These are phyloP conservation scores for Brotogeris chrysoptera DNA, from an alignment of 2,797 vertebrate genomes.

Conservation along the genomic window DNA sequence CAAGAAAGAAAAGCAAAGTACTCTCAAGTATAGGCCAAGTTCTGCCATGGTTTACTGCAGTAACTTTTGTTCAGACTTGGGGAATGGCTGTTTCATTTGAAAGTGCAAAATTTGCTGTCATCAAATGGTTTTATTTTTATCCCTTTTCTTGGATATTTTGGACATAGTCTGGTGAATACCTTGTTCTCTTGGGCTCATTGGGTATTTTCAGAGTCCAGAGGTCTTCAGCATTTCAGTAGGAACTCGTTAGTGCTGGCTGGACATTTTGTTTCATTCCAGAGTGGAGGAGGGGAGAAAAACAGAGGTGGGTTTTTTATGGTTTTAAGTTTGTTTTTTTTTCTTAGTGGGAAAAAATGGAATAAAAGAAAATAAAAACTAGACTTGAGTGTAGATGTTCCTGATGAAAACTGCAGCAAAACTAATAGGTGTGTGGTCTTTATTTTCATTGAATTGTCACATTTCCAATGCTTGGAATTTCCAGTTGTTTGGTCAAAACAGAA, in stretches of 20 bases:
- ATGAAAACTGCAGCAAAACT: background rate
- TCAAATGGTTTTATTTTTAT: constrained; percentile 9
- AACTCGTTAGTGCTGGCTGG: constrained; percentile 12
- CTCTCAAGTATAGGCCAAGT: background rate
- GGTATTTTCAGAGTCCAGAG: background rate
- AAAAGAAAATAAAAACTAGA: background rate
- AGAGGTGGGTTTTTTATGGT: background rate
- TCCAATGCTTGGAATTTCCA: background rate
- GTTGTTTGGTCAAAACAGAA: background rate
- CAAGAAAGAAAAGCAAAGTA: background rate
- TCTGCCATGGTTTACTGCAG: background rate
- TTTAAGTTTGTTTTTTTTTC: background rate
- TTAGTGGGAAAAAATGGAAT: background rate
- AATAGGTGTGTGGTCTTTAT: background rate
- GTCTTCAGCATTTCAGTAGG: constrained; percentile 12
- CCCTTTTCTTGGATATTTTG: background rate
- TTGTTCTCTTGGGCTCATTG: background rate
- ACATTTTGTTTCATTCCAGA: constrained; percentile 54
- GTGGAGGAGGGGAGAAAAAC: background rate
- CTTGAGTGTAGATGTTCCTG: background rate
- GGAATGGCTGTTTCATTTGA: background rate
- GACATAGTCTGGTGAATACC: background rate
- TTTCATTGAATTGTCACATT: background rate
- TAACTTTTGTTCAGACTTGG: background rate
- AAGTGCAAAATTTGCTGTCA: background rate